A percentile compares a stretch with the other conserved stretches of the same genome.
Conservation (phyloP, 2,888 invertebrate genomes). For the Cryptosula pallasiana region DNA sequence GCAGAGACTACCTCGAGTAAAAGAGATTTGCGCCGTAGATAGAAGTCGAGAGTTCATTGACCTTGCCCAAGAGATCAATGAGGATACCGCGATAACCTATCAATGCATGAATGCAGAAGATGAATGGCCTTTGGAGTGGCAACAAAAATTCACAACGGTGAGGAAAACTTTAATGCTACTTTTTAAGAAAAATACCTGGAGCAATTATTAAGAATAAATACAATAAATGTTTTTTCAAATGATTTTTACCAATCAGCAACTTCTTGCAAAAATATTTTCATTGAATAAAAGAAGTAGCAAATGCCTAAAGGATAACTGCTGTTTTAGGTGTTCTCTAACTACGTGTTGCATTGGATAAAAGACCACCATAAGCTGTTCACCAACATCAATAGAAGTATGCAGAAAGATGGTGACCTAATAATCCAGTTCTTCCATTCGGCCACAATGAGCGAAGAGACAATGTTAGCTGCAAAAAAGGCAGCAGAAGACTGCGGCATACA, state of each 20-base stretch:
- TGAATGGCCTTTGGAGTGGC: neutral
- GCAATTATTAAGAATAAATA: no score
- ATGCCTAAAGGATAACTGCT: no score
- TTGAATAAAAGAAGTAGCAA: no score
- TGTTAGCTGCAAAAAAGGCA: slow-evolving; percentile 21
- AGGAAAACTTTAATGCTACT: no score
- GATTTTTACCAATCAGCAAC: no score
- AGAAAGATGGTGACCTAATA: neutral
- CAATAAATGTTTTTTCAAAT: no score
- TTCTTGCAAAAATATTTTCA: no score
- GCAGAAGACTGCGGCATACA: slow-evolving; percentile 8
- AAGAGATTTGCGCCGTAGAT: neutral
- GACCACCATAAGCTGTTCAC: slow-evolving; percentile 5
- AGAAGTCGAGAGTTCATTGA: slow-evolving; percentile 16
- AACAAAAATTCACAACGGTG: slow-evolving; percentile 12
- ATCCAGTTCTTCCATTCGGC: slow-evolving; percentile 24
- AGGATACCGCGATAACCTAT: neutral
- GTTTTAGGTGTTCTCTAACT: slow-evolving; percentile 24
- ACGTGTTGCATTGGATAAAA: slow-evolving; percentile 24
- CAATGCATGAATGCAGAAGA: slow-evolving; percentile 14
- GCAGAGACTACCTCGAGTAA: neutral
- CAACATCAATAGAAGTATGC: neutral
- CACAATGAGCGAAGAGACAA: neutral
- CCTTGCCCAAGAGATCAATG: neutral
- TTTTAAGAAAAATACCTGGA: no score